These are phyloP conservation scores for Taxidea taxus DNA, from an alignment of 2,113 vertebrate genomes.

Conservation along the genomic window DNA sequence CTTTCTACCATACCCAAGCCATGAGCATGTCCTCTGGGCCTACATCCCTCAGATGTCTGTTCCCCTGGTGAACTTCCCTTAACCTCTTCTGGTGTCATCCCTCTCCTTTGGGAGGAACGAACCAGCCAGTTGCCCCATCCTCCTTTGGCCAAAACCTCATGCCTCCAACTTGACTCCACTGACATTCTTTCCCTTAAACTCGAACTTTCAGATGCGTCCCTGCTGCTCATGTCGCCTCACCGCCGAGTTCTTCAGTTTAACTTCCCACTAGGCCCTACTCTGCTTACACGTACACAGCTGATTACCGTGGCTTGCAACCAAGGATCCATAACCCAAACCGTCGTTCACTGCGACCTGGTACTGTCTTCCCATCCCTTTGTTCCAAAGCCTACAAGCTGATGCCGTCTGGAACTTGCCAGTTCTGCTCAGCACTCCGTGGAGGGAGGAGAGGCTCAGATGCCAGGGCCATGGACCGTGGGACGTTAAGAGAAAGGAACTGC, in stretches of 20 bases:
- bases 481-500: constrained; percentile 46
- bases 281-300: not conserved
- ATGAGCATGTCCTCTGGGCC: not conserved
- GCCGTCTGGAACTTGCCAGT: not conserved
- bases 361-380: not conserved
- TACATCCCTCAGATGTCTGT: not conserved
- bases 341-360: not conserved
- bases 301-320: not conserved
- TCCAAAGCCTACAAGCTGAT: not conserved
- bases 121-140: not conserved
- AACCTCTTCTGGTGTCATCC: not conserved
- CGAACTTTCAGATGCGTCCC: not conserved
- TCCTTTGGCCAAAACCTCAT: not conserved
- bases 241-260: not conserved
- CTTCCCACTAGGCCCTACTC: not conserved
- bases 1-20: not conserved
- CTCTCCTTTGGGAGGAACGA: not conserved
- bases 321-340: not conserved
- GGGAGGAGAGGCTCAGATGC: not conserved
- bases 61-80: not conserved
- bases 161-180: not conserved
- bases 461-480: not conserved
- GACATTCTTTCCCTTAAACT: not conserved
- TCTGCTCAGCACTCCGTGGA: not conserved
- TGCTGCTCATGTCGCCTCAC: not conserved